These are phyloP conservation scores for Halcyon malimbica DNA, from an alignment of 2,113 vertebrate genomes.

Conservation along the genomic window DNA sequence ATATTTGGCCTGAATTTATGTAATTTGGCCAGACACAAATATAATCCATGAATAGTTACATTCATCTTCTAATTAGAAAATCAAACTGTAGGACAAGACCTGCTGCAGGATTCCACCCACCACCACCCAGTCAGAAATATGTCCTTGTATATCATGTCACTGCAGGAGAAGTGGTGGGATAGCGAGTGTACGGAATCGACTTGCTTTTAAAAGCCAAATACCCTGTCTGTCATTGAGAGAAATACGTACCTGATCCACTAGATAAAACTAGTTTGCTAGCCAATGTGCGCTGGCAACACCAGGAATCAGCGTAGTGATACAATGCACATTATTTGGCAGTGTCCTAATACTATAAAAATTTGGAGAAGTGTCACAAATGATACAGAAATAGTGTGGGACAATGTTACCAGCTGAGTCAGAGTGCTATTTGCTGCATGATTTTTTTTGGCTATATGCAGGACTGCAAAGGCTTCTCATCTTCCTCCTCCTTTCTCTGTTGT, in stretches of 20 bases:
- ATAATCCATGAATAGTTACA: slow-evolving; percentile 50
- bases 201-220: neutral
- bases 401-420: slow-evolving; percentile 57
- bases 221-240: neutral
- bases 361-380: slow-evolving; percentile 43
- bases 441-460: slow-evolving; percentile 22
- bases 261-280: neutral
- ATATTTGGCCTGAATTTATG: slow-evolving; percentile 71
- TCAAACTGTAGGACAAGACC: slow-evolving; percentile 35
- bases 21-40: slow-evolving; percentile 63
- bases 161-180: neutral
- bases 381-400: slow-evolving; percentile 56
- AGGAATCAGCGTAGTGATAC: neutral
- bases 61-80: slow-evolving; percentile 71
- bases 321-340: neutral
- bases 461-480: slow-evolving; percentile 35
- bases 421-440: slow-evolving; percentile 31
- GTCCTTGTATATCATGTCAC: neutral
- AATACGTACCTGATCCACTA: neutral
- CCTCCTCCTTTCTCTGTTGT: slow-evolving; percentile 34
- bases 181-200: neutral
- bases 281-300: neutral
- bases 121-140: slow-evolving; percentile 2
- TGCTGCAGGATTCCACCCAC: slow-evolving; percentile 36
- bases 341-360: slow-evolving; percentile 37